Conservation (phyloP, 2,797 vertebrate species). For the Dicrostonyx torquatus region DNA sequence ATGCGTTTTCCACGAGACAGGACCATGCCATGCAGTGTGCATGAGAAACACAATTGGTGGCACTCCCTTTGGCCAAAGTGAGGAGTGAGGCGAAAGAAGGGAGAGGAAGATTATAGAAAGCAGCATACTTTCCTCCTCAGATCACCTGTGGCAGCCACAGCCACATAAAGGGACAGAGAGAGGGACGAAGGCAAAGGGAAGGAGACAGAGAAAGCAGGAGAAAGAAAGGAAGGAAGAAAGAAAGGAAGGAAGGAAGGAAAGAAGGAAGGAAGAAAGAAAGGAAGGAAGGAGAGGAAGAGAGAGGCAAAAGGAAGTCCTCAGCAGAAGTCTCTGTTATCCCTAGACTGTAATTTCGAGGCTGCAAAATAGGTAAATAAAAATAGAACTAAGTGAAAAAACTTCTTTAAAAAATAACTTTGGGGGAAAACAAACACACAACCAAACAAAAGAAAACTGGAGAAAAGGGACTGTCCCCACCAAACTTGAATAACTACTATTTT, state of each 20-base stretch:
- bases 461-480: constrained; percentile 49
- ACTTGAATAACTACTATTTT: constrained; percentile 90
- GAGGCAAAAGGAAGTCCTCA: constrained; percentile 69
- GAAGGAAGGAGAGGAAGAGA: constrained; percentile 76
- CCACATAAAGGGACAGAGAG: constrained; percentile 84
- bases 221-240: constrained; percentile 72
- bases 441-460: constrained; percentile 12
- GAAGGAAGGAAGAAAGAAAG: background rate
- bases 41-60: constrained; percentile 91
- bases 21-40: constrained; percentile 96
- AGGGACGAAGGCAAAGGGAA: constrained; percentile 78
- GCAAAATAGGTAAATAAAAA: constrained; percentile 64
- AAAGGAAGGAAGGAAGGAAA: constrained; percentile 70
- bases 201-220: constrained; percentile 74
- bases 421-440: background rate
- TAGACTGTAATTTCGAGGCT: constrained; percentile 51
- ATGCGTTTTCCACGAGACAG: constrained; percentile 82
- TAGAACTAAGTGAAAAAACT: constrained; percentile 24
- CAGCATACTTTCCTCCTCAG: constrained; percentile 91
- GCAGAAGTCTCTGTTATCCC: constrained; percentile 77
- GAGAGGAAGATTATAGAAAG: constrained; percentile 72
- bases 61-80: constrained; percentile 87
- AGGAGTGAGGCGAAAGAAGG: constrained; percentile 79
- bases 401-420: constrained; percentile 69
- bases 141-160: constrained; percentile 85